Base-by-base conservation (phyloP, 1,140 invertebrate species). In the Drosophila nigrodunni region DNA sequence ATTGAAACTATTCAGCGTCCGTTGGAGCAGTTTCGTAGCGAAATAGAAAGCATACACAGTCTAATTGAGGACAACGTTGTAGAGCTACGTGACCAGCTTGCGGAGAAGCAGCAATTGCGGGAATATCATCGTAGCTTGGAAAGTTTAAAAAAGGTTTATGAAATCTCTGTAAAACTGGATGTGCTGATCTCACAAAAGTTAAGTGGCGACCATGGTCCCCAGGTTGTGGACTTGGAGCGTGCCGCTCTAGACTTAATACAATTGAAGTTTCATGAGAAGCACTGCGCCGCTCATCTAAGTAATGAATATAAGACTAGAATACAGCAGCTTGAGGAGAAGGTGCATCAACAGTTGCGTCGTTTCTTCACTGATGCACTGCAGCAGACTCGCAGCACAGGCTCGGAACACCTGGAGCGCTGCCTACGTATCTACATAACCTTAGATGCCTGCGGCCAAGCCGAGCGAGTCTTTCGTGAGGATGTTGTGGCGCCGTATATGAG, bases 1-100 rank as follows among this genome's bases (percentile, higher is more conserved):
- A 97, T 99, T 64, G 94, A 95, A 64, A 96, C 95, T 80, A 94
- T 98, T 60, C 95, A 96, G 92, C 92, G 93, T 49, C 97, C 97
- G 18, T 93, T 98, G 39, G 95, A 95, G 37, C 95, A 97, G 77
- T 93, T 98, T 11, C 95, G 95, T 90, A 95, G 96, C 83, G 96
- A 98, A 95, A 95, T 98, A 46, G 87, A 95, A 92, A 96, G 77
- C 95, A 94, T 93, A 79, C 85, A 77, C 39, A 73, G 61, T 0
- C 47, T 91, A 11, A 82, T 93, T 2, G 68, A 79, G 10, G 81
- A 92, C 11, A 89, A 87, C 50, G 82, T 89, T 5, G 2, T 41
- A 0, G 90, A 91, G 25, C 68, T 93, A 44, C 65, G 76, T 18
- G 58, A 49, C 0, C 82, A 91, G 50, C 61, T 93, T 13, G 77